A percentile compares a stretch with the other conserved stretches of the same genome.
These are phyloP conservation scores for Pluvianellus socialis DNA, from an alignment of 2,113 vertebrate species.

Conservation along the genomic window DNA sequence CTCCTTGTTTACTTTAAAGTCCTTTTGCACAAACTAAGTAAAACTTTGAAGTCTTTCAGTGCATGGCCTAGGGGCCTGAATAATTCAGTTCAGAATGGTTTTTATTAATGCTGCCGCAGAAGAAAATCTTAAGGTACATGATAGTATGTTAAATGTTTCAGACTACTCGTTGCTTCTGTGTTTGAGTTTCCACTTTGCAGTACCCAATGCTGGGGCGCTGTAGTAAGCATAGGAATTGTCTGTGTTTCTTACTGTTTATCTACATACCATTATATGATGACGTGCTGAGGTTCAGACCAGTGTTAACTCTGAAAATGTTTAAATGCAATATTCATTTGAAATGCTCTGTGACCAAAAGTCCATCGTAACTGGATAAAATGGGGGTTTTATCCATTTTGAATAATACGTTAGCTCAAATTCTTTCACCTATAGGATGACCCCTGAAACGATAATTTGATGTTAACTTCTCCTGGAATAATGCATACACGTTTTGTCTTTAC, in stretches of 20 bases:
- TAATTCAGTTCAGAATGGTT: not conserved
- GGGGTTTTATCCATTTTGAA: not conserved
- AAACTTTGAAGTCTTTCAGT: not conserved
- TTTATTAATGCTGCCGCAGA: not conserved
- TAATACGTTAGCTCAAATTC: not conserved
- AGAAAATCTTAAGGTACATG: not conserved
- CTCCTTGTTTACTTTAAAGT: not conserved
- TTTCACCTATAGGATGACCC: not conserved
- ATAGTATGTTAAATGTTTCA: not conserved
- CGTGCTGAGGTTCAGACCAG: not conserved
- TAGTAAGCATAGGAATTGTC: not conserved
- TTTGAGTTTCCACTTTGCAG: not conserved
- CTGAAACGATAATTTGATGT: not conserved
- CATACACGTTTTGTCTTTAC: not conserved
- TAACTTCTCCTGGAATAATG: not conserved
- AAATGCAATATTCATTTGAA: not conserved
- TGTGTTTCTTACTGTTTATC: not conserved
- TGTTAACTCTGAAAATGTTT: not conserved
- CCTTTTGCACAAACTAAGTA: not conserved
- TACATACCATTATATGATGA: not conserved
- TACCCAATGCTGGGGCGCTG: not conserved
- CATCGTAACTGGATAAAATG: not conserved
- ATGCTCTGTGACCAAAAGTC: not conserved
- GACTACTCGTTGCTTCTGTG: not conserved
- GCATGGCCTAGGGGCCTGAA: not conserved